These are phyloP conservation scores for Athrips mouffetella DNA, from an alignment of 2,888 invertebrate genomes.

Conservation along the genomic window DNA sequence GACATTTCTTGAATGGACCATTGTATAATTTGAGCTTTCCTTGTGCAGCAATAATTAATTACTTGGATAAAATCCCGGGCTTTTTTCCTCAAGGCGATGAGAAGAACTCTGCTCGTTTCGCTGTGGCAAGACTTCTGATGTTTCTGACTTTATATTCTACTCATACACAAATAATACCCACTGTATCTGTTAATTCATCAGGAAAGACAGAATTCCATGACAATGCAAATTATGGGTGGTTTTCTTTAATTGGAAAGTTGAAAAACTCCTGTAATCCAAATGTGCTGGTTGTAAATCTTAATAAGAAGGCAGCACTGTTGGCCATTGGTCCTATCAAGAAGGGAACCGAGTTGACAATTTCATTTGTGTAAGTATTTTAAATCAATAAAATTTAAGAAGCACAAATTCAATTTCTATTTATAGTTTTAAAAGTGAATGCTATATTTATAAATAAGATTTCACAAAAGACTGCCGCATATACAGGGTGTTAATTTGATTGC, in stretches of 20 bases:
- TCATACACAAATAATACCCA: slow-evolving; percentile 9
- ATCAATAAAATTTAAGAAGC: slow-evolving; percentile 1
- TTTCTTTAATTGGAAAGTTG: slow-evolving; percentile 33
- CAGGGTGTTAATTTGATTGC: too few species aligned
- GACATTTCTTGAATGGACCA: slow-evolving; percentile 26
- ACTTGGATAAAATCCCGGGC: slow-evolving; percentile 19
- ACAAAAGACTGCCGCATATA: too few species aligned
- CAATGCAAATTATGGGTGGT: slow-evolving; percentile 25
- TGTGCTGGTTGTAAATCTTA: slow-evolving; percentile 23
- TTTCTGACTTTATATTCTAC: slow-evolving; percentile 21
- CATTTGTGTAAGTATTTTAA: slow-evolving; percentile 30
- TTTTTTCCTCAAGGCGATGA: slow-evolving; percentile 26
- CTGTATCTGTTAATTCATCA: background rate
- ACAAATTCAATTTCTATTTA: too few species aligned
- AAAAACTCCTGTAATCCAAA: slow-evolving; percentile 33
- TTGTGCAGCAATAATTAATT: slow-evolving; percentile 26
- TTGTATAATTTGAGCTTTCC: slow-evolving; percentile 27
- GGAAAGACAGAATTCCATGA: slow-evolving; percentile 6
- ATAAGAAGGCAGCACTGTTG: slow-evolving; percentile 29
- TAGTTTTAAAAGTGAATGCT: too few species aligned
- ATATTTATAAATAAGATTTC: too few species aligned
- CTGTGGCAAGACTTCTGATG: slow-evolving; percentile 28
- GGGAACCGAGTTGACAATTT: slow-evolving; percentile 32
- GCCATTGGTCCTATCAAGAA: slow-evolving; percentile 29
- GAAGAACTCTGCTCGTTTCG: slow-evolving; percentile 24